Percentiles rank a stretch among this genome's conserved stretches.
These are phyloP conservation scores for Aphelinus certus DNA, from an alignment of 1,140 invertebrate species.

Conservation along the genomic window DNA sequence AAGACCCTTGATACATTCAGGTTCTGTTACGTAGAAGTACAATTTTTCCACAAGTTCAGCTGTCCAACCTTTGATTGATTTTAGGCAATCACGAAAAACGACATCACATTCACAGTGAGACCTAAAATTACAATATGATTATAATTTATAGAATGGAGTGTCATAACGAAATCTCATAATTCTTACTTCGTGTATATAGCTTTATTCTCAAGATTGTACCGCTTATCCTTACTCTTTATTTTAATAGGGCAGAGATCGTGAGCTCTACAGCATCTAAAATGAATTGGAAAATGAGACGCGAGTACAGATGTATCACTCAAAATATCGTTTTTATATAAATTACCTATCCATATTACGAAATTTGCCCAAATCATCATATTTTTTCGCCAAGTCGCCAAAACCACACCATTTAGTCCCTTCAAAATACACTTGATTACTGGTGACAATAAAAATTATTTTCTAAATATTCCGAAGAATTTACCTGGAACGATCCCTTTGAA, in stretches of 20 bases:
- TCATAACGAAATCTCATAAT: too few relatives aligned
- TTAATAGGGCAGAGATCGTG: conserved; percentile 80
- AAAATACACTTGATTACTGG: too few relatives aligned
- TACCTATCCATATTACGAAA: conserved; percentile 75
- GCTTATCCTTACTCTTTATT: conserved; percentile 72
- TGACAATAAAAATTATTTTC: too few relatives aligned
- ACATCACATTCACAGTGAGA: conserved; percentile 85
- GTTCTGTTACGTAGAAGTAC: conserved; percentile 83
- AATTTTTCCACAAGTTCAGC: conserved; percentile 76
- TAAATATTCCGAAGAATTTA: neutral
- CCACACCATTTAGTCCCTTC: conserved; percentile 75
- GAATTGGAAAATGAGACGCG: neutral
- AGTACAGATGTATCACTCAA: too few relatives aligned
- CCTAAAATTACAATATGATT: conserved; percentile 52
- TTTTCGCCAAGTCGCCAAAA: conserved; percentile 80
- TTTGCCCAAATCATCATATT: conserved; percentile 83
- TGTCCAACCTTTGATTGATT: conserved; percentile 72
- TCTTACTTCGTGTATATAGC: conserved; percentile 80
- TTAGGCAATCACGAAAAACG: conserved; percentile 79
- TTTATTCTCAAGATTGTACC: conserved; percentile 81
- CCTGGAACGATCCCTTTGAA: conserved; percentile 26
- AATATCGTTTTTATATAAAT: too few relatives aligned
- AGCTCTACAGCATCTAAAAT: conserved; percentile 73
- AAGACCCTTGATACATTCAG: conserved; percentile 74
- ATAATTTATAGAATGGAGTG: neutral